phyloP scores from a whole-genome alignment of 2,113 vertebrate genomes.

The Athene noctua region DNA sequence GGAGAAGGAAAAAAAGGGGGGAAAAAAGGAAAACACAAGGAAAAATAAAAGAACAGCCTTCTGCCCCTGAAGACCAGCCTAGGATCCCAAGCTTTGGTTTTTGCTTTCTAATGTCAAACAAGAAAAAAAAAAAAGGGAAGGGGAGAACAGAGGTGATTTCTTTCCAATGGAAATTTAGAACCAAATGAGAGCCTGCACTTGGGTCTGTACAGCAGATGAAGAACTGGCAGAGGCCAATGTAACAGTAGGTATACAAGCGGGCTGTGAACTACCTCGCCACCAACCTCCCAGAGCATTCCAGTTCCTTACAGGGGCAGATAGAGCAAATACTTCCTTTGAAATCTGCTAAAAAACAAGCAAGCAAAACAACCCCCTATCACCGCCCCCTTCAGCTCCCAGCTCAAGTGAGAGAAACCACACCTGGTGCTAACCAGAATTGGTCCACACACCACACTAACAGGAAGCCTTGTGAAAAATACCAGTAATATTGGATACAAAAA shows the following conservation, averaged over 20 bases:
- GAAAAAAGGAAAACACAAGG: too few species aligned
- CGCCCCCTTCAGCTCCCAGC: not conserved
- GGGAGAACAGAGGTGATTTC: not conserved
- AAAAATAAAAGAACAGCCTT: not conserved
- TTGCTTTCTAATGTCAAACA: not conserved
- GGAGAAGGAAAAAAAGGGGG: rapidly evolving
- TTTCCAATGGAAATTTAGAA: not conserved
- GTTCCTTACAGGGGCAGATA: not conserved
- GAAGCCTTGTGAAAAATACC: not conserved
- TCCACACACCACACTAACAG: not conserved
- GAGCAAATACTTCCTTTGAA: not conserved
- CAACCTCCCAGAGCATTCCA: not conserved
- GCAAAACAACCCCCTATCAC: rapidly evolving
- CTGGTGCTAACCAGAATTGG: not conserved
- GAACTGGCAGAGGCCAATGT: not conserved
- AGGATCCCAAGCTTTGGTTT: not conserved
- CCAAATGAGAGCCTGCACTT: not conserved
- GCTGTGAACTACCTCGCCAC: not conserved
- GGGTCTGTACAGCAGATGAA: not conserved
- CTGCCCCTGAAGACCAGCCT: not conserved
- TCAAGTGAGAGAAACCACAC: not conserved
- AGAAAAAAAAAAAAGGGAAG: too few species aligned
- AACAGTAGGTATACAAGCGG: not conserved
- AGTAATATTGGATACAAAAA: not conserved
- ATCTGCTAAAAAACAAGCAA: not conserved